phyloP scores from a whole-genome alignment of 2,113 vertebrate genomes.

The Bettongia penicillata region DNA sequence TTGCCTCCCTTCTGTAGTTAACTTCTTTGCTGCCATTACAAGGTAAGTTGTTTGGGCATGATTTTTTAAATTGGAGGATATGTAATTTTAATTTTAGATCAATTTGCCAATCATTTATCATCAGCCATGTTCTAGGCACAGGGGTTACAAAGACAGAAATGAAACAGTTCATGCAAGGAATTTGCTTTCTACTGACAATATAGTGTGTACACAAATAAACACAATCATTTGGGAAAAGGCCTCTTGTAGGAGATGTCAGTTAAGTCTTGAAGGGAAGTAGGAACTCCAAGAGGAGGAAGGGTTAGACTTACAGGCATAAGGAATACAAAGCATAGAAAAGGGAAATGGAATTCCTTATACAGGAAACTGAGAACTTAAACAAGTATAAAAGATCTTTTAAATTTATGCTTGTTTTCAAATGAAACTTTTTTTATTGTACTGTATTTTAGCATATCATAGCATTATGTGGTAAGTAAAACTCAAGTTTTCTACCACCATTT shows the following conservation, averaged over 20 bases:
- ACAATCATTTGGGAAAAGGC: neutral
- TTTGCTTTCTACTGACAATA: neutral
- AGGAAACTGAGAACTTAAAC: neutral
- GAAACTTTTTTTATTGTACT: neutral
- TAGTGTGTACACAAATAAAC: neutral
- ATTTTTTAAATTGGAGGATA: slow-evolving; percentile 27
- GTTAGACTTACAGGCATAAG: neutral
- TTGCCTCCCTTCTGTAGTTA: slow-evolving; percentile 93
- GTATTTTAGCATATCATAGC: neutral
- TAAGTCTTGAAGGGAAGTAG: neutral
- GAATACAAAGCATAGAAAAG: neutral
- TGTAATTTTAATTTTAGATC: neutral
- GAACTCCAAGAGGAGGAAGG: neutral
- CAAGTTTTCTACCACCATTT: neutral
- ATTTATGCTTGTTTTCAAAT: neutral
- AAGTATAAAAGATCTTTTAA: neutral
- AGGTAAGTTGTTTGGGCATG: slow-evolving; percentile 83
- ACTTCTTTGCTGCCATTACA: slow-evolving; percentile 95
- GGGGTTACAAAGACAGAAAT: neutral
- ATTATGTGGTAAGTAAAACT: neutral
- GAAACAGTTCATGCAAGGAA: neutral
- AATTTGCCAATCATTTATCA: neutral
- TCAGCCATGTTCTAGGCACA: neutral
- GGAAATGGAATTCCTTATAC: neutral
- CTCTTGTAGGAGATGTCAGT: neutral